Evolutionary conservation across 2,797 vertebrate species (phyloP).

Genomic region (Enteromius argenteus): DNA sequence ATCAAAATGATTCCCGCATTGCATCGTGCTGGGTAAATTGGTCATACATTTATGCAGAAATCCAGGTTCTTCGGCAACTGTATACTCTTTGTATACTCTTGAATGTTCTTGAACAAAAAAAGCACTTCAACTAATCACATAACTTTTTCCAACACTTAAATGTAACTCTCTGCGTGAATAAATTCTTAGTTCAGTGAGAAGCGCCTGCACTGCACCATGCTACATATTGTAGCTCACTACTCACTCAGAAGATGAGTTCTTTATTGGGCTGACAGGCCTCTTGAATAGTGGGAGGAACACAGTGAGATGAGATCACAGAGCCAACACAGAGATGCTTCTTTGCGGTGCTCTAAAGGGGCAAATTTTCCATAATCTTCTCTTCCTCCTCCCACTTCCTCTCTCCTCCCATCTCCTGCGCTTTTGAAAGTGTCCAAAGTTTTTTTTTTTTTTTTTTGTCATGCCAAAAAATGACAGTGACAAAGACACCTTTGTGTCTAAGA

Average conservation of each 20-base stretch:
- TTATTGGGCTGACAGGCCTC: constrained; percentile 47
- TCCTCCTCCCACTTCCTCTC: constrained; percentile 60
- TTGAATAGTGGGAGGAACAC: constrained; percentile 41
- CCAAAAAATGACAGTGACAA: constrained; percentile 63
- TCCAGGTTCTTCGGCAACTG: neutral
- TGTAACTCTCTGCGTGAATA: neutral
- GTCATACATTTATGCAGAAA: neutral
- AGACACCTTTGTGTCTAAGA: constrained; percentile 69
- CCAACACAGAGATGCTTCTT: constrained; percentile 15
- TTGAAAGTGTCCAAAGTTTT: constrained; percentile 68
- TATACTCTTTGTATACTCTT: neutral
- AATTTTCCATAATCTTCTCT: constrained; percentile 39
- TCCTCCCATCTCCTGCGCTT: constrained; percentile 59
- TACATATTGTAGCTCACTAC: constrained; percentile 17
- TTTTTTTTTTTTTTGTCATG: constrained; percentile 52
- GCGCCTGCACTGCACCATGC: neutral
- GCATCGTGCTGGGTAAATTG: neutral
- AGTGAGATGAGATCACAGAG: constrained; percentile 39
- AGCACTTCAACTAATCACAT: constrained; percentile 17
- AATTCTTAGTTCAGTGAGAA: constrained; percentile 3
- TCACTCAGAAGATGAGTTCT: constrained; percentile 28
- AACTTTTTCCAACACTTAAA: constrained; percentile 12
- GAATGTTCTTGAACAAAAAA: neutral
- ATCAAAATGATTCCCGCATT: neutral
- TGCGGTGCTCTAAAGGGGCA: constrained; percentile 53